Percentiles rank a stretch among this genome's conserved stretches.
Evolutionary conservation across 2,113 vertebrate genomes (phyloP).

Genomic region (Laticauda colubrina): DNA sequence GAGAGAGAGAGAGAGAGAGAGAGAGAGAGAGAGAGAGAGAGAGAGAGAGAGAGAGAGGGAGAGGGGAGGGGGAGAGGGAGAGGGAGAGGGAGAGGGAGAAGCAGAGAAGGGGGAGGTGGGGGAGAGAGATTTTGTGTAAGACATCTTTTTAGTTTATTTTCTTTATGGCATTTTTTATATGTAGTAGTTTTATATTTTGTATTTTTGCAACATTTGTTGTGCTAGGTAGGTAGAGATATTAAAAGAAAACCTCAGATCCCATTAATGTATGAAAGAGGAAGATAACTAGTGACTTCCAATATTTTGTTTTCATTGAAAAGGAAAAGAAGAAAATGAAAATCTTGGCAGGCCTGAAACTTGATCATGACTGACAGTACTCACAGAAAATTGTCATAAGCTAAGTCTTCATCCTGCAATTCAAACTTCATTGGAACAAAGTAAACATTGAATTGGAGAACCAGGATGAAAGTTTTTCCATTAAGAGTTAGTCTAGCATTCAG

Average conservation of each 20-base stretch:
- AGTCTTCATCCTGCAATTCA: not conserved
- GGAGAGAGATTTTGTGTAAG: not conserved
- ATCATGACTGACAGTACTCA: not conserved
- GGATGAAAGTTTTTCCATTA: constrained; percentile 9
- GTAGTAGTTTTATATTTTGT: not conserved
- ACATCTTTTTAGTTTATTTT: not conserved
- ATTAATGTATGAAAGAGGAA: not conserved
- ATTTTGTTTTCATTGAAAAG: not conserved
- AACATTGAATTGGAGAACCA: not conserved
- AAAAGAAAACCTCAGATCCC: not conserved
- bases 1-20: too few species aligned
- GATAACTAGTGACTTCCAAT: rapidly evolving
- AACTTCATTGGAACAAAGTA: constrained; percentile 14
- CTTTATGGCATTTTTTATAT: not conserved
- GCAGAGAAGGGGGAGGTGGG: not conserved
- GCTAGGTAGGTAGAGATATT: not conserved
- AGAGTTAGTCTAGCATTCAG: constrained; percentile 1
- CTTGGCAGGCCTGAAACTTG: not conserved
- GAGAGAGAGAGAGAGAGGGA: too few species aligned
- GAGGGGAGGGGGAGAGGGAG: too few species aligned
- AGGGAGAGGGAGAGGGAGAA: too few species aligned
- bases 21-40: too few species aligned
- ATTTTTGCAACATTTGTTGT: not conserved
- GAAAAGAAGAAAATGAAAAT: not conserved
- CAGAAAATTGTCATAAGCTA: not conserved